Conservation (phyloP, 1,140 invertebrate genomes). For the Brachionus sp. region DNA sequence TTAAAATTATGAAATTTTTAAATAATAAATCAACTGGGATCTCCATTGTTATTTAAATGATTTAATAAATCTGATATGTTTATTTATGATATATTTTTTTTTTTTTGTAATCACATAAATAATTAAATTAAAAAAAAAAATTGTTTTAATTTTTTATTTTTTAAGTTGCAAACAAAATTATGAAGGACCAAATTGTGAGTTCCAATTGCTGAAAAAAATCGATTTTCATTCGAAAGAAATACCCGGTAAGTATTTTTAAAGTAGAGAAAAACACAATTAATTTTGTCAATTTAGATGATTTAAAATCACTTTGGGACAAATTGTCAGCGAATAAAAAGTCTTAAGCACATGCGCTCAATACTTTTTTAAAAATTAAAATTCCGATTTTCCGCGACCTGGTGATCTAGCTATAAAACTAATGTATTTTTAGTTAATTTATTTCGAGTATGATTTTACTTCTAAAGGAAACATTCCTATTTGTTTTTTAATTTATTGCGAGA, state of each 20-base stretch:
- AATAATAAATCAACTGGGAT: no score
- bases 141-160: neutral
- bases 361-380: neutral
- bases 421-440: neutral
- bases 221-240: neutral
- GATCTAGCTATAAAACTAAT: neutral
- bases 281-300: neutral
- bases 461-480: neutral
- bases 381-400: neutral
- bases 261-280: neutral
- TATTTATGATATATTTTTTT: no score
- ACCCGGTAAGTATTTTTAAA: neutral
- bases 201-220: neutral
- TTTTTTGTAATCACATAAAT: neutral
- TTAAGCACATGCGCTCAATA: neutral
- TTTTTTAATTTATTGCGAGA: neutral
- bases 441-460: conserved; percentile 1
- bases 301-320: neutral
- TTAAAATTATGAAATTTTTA: no score
- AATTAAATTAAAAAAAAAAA: neutral
- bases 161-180: neutral
- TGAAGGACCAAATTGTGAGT: neutral
- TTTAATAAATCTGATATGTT: neutral
- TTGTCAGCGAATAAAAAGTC: neutral
- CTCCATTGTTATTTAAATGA: no score